Percentiles rank a stretch among this genome's conserved stretches.
Evolutionary conservation across 2,113 vertebrate genomes (phyloP).

Genomic region (Nyctereutes procyonoides): DNA sequence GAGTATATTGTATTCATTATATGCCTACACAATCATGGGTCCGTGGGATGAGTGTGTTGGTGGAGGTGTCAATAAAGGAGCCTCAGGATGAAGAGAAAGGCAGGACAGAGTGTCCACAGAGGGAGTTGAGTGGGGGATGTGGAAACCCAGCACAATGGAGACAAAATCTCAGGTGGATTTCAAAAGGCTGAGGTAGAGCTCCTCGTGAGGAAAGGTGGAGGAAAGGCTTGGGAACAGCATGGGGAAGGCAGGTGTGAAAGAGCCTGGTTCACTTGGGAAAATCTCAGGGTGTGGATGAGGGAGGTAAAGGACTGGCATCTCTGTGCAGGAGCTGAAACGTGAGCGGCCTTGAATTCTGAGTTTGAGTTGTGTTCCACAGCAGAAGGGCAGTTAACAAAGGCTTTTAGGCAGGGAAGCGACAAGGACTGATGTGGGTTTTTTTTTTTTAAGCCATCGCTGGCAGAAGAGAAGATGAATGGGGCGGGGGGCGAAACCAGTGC

Average conservation of each 20-base stretch:
- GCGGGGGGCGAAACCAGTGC: not conserved
- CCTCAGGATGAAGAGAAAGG: not conserved
- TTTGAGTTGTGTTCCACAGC: not conserved
- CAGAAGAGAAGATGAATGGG: not conserved
- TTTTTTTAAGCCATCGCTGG: not conserved
- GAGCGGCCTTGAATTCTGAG: not conserved
- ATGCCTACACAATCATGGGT: not conserved
- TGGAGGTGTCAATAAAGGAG: not conserved
- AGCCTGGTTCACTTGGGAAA: not conserved
- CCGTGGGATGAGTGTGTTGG: not conserved
- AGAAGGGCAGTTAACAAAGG: not conserved
- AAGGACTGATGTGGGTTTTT: not conserved
- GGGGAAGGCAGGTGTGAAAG: not conserved
- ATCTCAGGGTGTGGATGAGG: not conserved
- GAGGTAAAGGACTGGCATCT: fast-evolving
- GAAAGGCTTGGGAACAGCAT: not conserved
- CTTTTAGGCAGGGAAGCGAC: not conserved
- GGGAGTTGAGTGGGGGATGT: no score
- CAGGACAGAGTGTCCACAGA: not conserved
- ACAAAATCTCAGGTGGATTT: not conserved
- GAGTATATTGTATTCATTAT: not conserved
- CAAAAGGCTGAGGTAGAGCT: fast-evolving
- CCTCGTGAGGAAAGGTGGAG: not conserved
- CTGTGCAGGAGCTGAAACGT: not conserved
- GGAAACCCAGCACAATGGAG: not conserved